Conservation (phyloP, 1,140 invertebrate genomes). For the Aphelinus atriplicis region DNA sequence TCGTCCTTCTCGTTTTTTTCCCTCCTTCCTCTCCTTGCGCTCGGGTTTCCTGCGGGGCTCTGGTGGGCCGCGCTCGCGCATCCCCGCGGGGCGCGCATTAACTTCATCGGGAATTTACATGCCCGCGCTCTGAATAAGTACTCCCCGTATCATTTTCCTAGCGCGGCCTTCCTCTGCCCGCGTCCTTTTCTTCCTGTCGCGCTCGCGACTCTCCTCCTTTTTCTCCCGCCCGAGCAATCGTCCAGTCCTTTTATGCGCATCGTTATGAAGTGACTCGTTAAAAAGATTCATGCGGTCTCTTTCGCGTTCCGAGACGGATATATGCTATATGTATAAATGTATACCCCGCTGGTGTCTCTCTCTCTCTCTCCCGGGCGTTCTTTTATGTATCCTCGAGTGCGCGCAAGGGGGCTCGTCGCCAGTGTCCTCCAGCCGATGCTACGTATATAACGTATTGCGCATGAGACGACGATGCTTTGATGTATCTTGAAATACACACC, state of each 20-base stretch:
- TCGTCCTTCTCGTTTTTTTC: constrained; percentile 19
- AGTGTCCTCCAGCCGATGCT: too few species aligned
- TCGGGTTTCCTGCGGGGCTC: background rate
- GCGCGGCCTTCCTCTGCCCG: background rate
- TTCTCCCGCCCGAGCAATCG: background rate
- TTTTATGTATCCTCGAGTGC: too few species aligned
- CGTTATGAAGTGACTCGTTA: too few species aligned
- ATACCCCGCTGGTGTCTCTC: too few species aligned
- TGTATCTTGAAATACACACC: too few species aligned
- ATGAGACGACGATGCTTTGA: too few species aligned
- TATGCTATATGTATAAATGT: too few species aligned
- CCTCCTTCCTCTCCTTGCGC: constrained; percentile 18
- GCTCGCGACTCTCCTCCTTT: background rate
- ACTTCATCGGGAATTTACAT: constrained; percentile 50
- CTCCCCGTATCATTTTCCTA: constrained; percentile 13
- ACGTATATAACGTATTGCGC: too few species aligned
- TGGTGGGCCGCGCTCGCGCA: background rate
- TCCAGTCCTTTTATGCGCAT: background rate
- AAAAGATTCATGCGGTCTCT: too few species aligned
- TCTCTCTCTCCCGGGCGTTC: too few species aligned
- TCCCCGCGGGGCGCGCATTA: constrained; percentile 36
- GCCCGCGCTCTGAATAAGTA: background rate
- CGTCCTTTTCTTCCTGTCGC: background rate
- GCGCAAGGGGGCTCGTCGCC: too few species aligned
- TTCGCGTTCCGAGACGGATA: too few species aligned